Evolutionary conservation across 1,140 invertebrate genomes (phyloP).

Genomic region (Drosophila bipectinata): DNA sequence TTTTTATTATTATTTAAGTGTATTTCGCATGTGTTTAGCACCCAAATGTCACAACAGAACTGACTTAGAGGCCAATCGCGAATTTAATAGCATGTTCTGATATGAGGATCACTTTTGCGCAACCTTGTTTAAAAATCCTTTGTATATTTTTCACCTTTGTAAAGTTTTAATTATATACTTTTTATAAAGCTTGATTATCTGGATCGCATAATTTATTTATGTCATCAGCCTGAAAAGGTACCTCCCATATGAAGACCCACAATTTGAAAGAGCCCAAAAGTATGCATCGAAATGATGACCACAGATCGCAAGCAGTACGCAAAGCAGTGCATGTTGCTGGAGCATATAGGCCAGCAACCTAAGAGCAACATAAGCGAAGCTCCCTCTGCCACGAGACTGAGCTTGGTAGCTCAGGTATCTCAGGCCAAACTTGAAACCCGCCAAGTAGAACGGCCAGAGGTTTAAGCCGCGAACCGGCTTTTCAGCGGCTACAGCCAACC

Average conservation of each 20-base stretch:
- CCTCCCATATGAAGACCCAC: not conserved
- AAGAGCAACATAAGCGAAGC: constrained; percentile 53
- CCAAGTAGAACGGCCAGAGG: constrained; percentile 42
- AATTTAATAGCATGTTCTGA: too few relatives aligned
- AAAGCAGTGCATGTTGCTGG: constrained; percentile 49
- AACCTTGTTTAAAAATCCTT: too few relatives aligned
- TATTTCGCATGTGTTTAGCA: too few relatives aligned
- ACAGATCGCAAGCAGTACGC: constrained; percentile 20
- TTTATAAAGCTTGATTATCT: too few relatives aligned
- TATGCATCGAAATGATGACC: constrained; percentile 11
- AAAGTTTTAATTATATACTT: too few relatives aligned
- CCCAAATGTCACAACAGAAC: too few relatives aligned
- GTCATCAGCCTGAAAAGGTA: not conserved
- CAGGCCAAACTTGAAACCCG: constrained; percentile 18
- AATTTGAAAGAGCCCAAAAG: constrained; percentile 9
- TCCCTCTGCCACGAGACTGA: constrained; percentile 16
- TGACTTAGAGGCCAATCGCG: too few relatives aligned
- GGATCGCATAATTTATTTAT: too few relatives aligned
- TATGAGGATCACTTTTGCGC: too few relatives aligned
- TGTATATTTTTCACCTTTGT: too few relatives aligned
- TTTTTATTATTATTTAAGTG: too few relatives aligned
- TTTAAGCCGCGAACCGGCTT: constrained; percentile 68
- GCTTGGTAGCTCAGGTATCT: constrained; percentile 4
- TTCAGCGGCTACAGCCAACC: constrained; percentile 23
- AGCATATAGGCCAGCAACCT: constrained; percentile 37